Percentiles rank a stretch among this genome's conserved stretches.
Conservation (phyloP, 2,113 vertebrate species). For the Tragulus kanchil region DNA sequence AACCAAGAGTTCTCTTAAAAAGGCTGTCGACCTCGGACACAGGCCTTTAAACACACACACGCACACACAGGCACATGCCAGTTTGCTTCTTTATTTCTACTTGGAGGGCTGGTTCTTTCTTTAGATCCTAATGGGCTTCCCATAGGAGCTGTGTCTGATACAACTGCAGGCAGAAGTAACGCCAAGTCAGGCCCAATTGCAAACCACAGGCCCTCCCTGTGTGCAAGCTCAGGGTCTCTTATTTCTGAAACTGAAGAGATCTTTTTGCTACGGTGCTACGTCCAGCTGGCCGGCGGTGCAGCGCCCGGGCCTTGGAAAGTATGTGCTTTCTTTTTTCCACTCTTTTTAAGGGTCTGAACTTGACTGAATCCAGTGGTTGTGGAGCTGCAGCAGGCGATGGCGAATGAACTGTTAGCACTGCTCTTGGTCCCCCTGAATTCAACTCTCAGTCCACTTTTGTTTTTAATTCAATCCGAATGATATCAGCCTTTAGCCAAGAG, state of each 20-base stretch:
- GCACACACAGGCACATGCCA: not conserved
- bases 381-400: not conserved
- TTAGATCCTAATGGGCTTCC: not conserved
- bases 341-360: conserved; percentile 80
- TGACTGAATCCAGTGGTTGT: conserved; percentile 81
- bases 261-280: not conserved
- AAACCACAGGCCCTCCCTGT: not conserved
- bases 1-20: conserved; percentile 81
- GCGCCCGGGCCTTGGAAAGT: conserved; percentile 65
- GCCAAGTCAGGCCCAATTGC: not conserved
- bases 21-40: conserved; percentile 58
- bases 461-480: conserved; percentile 83
- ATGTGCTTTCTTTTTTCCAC: conserved; percentile 75
- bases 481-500: conserved; percentile 78
- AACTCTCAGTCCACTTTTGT: conserved; percentile 77
- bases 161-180: not conserved
- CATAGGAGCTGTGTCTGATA: not conserved
- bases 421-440: conserved; percentile 74
- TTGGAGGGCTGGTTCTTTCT: not conserved
- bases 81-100: not conserved
- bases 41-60: not conserved
- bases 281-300: conserved; percentile 1
- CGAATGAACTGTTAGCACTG: conserved; percentile 66
- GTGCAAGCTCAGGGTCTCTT: conserved; percentile 16
- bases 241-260: conserved; percentile 73